Conservation (phyloP, 2,797 vertebrate species). For the Brachyrhaphis roseni region DNA sequence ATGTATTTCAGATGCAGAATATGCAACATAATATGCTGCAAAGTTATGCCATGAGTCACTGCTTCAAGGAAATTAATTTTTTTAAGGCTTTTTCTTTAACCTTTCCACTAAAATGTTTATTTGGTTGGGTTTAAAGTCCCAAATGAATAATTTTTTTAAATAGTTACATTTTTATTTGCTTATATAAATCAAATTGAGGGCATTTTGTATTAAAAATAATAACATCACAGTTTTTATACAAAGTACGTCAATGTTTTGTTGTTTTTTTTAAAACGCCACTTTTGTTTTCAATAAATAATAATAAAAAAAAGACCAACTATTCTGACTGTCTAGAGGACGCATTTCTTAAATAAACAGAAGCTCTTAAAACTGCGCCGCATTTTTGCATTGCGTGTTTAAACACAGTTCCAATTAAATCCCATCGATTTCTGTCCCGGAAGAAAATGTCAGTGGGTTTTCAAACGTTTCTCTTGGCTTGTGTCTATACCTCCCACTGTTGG, state of each 20-base stretch:
- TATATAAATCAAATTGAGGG: neutral
- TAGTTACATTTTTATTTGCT: neutral
- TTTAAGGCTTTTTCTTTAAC: neutral
- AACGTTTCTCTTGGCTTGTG: conserved; percentile 43
- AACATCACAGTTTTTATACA: neutral
- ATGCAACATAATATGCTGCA: neutral
- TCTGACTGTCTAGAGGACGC: neutral
- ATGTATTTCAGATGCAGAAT: neutral
- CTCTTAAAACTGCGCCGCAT: neutral
- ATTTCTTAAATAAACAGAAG: neutral
- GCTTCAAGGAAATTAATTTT: neutral
- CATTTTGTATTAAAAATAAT: neutral
- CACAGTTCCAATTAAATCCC: conserved; percentile 18
- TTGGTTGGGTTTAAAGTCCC: neutral
- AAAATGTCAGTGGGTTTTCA: conserved; percentile 66
- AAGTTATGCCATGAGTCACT: neutral
- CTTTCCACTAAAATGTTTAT: neutral
- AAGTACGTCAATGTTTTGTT: neutral
- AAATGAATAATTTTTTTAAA: neutral
- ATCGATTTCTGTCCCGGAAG: conserved; percentile 67
- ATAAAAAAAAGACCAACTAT: neutral
- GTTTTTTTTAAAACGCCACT: neutral
- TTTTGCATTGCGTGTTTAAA: conserved; percentile 12
- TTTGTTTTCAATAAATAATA: neutral
- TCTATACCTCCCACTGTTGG: conserved; percentile 71